phyloP scores from a whole-genome alignment of 2,113 vertebrate genomes.

The Gobiocypris rarus region DNA sequence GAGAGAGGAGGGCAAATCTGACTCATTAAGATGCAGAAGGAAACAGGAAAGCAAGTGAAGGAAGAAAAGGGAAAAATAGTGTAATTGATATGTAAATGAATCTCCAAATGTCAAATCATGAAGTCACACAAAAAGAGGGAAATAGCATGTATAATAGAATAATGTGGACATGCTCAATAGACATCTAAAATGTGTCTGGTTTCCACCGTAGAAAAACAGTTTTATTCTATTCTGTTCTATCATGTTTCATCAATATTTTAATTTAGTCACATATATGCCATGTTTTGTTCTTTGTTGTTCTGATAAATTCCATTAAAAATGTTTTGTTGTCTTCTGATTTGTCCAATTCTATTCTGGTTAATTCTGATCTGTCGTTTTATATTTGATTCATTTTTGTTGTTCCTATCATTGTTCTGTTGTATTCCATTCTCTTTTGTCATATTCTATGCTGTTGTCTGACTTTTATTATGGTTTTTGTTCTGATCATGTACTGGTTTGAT shows the following conservation, averaged over 20 bases:
- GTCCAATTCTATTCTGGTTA: neutral
- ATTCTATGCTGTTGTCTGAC: no score
- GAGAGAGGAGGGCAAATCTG: conserved; percentile 51
- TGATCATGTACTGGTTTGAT: no score
- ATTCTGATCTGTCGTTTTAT: neutral
- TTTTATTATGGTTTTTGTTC: no score
- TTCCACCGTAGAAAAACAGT: neutral
- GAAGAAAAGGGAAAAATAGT: conserved; percentile 53
- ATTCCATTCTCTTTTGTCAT: neutral
- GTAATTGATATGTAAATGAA: conserved; percentile 60
- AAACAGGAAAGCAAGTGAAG: conserved; percentile 55
- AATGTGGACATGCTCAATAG: conserved; percentile 51
- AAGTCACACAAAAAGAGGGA: conserved; percentile 49
- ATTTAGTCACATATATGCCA: neutral
- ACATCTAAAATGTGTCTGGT: conserved; percentile 22
- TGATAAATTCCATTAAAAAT: neutral
- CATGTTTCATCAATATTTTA: neutral
- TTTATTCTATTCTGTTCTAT: neutral
- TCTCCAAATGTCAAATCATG: conserved; percentile 60
- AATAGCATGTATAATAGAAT: conserved; percentile 57
- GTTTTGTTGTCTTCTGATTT: neutral
- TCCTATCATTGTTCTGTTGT: neutral
- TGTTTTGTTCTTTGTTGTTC: neutral
- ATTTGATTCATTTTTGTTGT: neutral
- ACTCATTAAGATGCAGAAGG: conserved; percentile 59